These are phyloP conservation scores for Gavialis gangeticus DNA, from an alignment of 2,113 vertebrate species.

Conservation along the genomic window DNA sequence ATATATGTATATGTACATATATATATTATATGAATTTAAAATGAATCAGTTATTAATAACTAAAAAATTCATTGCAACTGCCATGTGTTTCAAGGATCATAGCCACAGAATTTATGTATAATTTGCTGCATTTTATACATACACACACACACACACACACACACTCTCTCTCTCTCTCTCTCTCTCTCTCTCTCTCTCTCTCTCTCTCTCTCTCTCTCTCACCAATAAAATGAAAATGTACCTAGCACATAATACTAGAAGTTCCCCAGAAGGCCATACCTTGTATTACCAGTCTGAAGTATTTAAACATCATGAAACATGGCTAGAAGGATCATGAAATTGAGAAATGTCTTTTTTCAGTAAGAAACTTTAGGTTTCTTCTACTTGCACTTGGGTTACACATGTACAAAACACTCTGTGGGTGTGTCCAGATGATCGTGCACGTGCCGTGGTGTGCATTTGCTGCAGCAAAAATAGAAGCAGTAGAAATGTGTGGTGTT, in stretches of 20 bases:
- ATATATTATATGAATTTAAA: too few species aligned
- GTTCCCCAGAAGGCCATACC: not conserved
- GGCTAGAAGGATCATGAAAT: constrained; percentile 20
- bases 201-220: too few species aligned
- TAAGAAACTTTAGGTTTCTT: not conserved
- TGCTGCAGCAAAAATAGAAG: too few species aligned
- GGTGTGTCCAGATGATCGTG: too few species aligned
- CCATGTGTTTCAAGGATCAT: not conserved
- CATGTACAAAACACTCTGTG: too few species aligned
- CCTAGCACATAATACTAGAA: fast-evolving
- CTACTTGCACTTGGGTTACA: not conserved
- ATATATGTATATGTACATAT: too few species aligned
- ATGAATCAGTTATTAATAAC: not conserved
- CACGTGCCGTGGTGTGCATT: too few species aligned
- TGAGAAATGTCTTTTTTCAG: not conserved
- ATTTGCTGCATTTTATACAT: not conserved
- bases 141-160: not conserved
- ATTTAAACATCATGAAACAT: not conserved
- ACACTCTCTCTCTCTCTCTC: too few species aligned
- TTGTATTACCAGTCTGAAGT: not conserved
- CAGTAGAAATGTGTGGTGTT: too few species aligned
- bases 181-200: too few species aligned
- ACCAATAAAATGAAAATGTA: not conserved
- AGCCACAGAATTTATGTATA: not conserved
- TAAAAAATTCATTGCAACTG: not conserved